Percentiles rank a stretch among this genome's conserved stretches.
These are phyloP conservation scores for Molorchus minor DNA, from an alignment of 2,888 invertebrate species.

Conservation along the genomic window DNA sequence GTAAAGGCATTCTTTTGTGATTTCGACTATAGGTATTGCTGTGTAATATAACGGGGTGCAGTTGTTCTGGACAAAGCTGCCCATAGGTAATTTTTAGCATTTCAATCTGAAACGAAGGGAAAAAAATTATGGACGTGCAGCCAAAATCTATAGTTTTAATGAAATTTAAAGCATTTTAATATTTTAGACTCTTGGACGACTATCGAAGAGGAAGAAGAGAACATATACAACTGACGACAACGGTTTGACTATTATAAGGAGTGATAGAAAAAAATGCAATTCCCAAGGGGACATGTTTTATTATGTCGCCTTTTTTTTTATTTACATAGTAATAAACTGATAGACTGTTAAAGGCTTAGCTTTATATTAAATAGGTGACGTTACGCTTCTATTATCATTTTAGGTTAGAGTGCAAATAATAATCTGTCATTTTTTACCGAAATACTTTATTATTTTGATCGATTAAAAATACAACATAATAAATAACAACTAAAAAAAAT, in stretches of 20 bases:
- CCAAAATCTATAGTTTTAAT: too few relatives aligned
- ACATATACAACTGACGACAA: constrained; percentile 44
- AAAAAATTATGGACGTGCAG: too few relatives aligned
- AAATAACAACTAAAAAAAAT: constrained; percentile 27
- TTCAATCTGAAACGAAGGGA: too few relatives aligned
- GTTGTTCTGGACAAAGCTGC: too few relatives aligned
- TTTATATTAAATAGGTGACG: constrained; percentile 1
- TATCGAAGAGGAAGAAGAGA: constrained; percentile 50
- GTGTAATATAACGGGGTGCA: too few relatives aligned
- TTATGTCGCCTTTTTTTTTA: constrained; percentile 9
- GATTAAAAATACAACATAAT: constrained; percentile 22
- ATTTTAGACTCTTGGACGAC: constrained; percentile 47
- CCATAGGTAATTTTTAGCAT: too few relatives aligned
- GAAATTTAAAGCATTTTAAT: too few relatives aligned
- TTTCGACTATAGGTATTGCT: too few relatives aligned
- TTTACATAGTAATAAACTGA: not conserved
- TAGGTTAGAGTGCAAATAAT: not conserved
- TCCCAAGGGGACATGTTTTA: too few relatives aligned
- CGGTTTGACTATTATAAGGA: constrained; percentile 12
- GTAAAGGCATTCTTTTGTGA: too few relatives aligned
- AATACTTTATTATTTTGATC: constrained; percentile 17
- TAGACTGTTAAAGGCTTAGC: not conserved
- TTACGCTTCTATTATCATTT: not conserved
- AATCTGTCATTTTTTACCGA: constrained; percentile 11
- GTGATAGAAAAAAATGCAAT: constrained; percentile 6